Evolutionary conservation across 2,797 vertebrate species (phyloP), one percentile per base, ranked within the genome.

Genomic region (Brachymystax lenok): DNA sequence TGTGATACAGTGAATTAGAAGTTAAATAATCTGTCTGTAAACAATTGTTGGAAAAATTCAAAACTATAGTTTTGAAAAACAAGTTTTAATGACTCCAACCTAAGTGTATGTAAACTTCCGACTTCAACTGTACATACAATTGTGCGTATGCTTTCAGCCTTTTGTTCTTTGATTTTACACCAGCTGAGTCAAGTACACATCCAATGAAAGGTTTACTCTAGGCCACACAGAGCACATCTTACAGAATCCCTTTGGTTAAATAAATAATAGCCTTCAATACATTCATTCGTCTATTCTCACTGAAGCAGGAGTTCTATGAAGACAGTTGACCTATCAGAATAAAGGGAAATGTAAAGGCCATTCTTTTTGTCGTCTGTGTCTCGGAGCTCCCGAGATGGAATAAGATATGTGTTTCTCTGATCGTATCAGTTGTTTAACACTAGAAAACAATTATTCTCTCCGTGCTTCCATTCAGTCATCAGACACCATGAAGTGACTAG

Each of bases 351-450:
- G 10, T 3, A 46, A 46, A 46, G 40, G 40, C 40, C 40, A 46
- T 46, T 46, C 40, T 46, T 33, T 24, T 24, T 46, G 40, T 46
- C 40, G 8, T 46, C 40, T 10, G 30, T 79, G 77, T 76, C 71
- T 75, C 54, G 69, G 52, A 81, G 71, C 63, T 69, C 71, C 76
- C 52, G 30, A 84, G 61, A 83, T 77, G 75, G 50, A 85, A 24
- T 46, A 74, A n/a, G 77, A 74, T 82, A 71, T 24, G 73, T 71
- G 77, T 80, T 84, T 40, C 40, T 84, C 74, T 79, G 90, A 91
- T 92, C 33, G 64, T 86, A 89, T 91, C 90, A 61, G 76, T 8
- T 24, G 33, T 79, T 63, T 19, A 59, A 88, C 85, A 80, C 74
- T 77, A 63, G 21, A 63, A 24, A 63, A 63, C 24, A 63, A 8